phyloP scores from a whole-genome alignment of 2,113 vertebrate species.

The Cynopterus brachyotis region DNA sequence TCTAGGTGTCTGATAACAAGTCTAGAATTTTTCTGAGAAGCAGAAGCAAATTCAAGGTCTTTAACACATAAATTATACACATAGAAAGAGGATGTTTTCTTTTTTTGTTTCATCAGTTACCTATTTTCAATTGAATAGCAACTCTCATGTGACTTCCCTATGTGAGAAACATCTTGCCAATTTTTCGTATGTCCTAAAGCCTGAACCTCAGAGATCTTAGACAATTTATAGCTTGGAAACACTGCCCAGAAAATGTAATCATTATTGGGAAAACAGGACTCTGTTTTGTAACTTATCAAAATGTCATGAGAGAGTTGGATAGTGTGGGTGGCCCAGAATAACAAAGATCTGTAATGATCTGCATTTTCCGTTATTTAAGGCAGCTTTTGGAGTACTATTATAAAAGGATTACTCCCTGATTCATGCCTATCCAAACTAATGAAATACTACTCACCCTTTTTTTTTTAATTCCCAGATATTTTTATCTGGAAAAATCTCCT shows the following conservation, averaged over 20 bases:
- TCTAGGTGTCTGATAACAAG: neutral
- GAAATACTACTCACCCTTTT: neutral
- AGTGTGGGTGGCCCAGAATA: neutral
- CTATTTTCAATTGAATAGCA: neutral
- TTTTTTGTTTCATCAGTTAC: neutral
- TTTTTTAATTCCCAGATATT: neutral
- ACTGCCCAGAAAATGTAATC: neutral
- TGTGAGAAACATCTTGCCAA: neutral
- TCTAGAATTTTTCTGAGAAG: neutral
- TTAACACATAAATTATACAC: neutral
- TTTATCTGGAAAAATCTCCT: neutral
- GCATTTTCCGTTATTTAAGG: neutral
- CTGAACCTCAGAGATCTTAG: neutral
- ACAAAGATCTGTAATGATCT: neutral
- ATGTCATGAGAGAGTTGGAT: neutral
- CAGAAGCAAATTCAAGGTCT: neutral
- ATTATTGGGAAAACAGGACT: neutral
- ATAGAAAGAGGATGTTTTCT: neutral
- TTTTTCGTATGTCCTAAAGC: neutral
- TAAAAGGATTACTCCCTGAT: neutral
- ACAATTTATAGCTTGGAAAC: neutral
- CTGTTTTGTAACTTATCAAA: slow-evolving; percentile 15
- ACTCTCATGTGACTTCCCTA: neutral
- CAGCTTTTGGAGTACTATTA: neutral
- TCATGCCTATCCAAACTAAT: neutral